A percentile compares a stretch with the other conserved stretches of the same genome.
Evolutionary conservation across 2,797 vertebrate species (phyloP).

Genomic region (Rhinophrynus dorsalis): DNA sequence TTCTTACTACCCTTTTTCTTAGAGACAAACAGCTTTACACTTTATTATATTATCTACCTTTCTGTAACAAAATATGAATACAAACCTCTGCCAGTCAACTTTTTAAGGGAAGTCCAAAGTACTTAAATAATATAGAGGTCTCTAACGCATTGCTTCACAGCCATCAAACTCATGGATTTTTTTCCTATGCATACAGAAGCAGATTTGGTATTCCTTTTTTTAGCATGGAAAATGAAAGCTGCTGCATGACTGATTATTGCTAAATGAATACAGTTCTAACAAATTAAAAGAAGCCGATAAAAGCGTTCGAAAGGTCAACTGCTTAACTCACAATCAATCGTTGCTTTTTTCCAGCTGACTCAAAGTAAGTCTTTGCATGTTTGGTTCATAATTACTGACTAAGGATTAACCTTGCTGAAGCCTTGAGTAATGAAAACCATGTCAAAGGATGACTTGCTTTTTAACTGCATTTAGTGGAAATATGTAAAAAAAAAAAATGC

Average conservation of each 20-base stretch:
- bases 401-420: conserved; percentile 9
- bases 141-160: no score
- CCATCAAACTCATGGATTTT: neutral
- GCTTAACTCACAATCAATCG: conserved; percentile 37
- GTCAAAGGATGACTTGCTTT: neutral
- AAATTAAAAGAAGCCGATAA: conserved; percentile 26
- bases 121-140: no score
- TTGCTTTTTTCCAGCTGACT: conserved; percentile 11
- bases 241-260: conserved; percentile 28
- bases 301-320: conserved; percentile 38
- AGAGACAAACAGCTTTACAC: no score
- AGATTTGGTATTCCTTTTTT: neutral
- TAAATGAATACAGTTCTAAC: conserved; percentile 29
- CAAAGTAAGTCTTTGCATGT: conserved; percentile 15
- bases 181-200: neutral
- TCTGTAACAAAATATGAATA: neutral
- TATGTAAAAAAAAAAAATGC: no score
- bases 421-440: neutral
- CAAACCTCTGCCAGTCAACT: neutral
- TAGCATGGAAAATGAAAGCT: conserved; percentile 14
- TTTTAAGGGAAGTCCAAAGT: neutral
- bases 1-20: no score
- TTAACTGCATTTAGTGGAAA: no score
- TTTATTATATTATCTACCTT: neutral
- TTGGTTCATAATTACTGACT: conserved; percentile 30